Percentiles rank a stretch among this genome's conserved stretches.
phyloP scores from a whole-genome alignment of 2,888 invertebrate species.

The Formica aserva region DNA sequence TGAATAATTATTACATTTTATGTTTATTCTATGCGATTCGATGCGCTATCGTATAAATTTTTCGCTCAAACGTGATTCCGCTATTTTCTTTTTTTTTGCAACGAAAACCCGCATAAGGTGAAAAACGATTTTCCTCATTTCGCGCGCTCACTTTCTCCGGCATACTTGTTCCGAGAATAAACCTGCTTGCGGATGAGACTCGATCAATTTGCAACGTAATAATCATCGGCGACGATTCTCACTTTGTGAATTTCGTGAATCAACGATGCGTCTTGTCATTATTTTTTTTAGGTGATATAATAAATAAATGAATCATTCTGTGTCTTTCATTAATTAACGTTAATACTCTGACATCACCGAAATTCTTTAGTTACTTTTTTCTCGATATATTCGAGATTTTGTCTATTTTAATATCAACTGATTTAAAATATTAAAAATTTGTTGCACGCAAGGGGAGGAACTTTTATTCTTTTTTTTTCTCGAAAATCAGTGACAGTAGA shows the following conservation, averaged over 20 bases:
- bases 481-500: neutral
- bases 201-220: slow-evolving; percentile 37
- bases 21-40: neutral
- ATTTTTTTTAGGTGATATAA: neutral
- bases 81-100: neutral
- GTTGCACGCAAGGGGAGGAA: neutral
- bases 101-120: slow-evolving; percentile 12
- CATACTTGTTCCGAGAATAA: slow-evolving; percentile 18
- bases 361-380: neutral
- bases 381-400: neutral
- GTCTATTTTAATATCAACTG: neutral
- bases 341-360: neutral
- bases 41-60: neutral
- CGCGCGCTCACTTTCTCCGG: slow-evolving; percentile 44
- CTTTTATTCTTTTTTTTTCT: neutral
- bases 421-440: neutral
- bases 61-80: neutral
- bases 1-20: neutral
- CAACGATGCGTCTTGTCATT: slow-evolving; percentile 28
- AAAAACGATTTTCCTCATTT: slow-evolving; percentile 43
- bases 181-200: slow-evolving; percentile 26
- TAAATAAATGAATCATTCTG: slow-evolving; percentile 11
- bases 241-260: slow-evolving; percentile 40
- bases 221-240: slow-evolving; percentile 13
- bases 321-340: neutral